Conservation (phyloP, 2,113 vertebrate genomes). For the Prolemur simus region DNA sequence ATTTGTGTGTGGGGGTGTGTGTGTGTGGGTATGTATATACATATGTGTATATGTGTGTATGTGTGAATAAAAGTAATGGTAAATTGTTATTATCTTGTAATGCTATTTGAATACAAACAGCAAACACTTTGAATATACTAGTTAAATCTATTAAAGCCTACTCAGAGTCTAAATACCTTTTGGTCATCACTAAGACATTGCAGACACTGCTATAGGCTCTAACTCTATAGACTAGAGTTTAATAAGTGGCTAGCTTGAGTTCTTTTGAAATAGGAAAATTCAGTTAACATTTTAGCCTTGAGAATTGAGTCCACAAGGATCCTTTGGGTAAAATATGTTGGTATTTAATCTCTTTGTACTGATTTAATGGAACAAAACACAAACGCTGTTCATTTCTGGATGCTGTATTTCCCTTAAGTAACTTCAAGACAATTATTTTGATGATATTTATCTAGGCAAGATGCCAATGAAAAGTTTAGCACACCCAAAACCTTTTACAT, state of each 20-base stretch:
- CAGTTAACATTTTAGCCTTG: background rate
- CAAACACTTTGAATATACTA: background rate
- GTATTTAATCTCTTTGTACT: background rate
- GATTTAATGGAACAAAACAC: background rate
- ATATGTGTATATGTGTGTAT: background rate
- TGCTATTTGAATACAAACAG: constrained; percentile 1
- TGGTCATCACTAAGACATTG: background rate
- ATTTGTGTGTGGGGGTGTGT: too few relatives aligned
- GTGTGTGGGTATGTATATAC: background rate
- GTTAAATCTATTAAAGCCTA: background rate
- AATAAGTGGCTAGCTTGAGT: background rate
- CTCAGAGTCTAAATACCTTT: background rate
- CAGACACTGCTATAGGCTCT: background rate
- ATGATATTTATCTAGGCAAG: constrained; percentile 11
- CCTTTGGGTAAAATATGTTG: background rate
- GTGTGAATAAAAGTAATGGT: background rate
- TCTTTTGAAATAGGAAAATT: background rate
- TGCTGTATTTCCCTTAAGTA: background rate
- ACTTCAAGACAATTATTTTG: constrained; percentile 30
- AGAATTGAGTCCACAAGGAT: background rate
- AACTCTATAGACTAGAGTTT: background rate
- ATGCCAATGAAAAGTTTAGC: background rate
- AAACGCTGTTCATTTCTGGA: background rate
- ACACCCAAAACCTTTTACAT: background rate
- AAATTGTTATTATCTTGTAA: background rate